phyloP scores from a whole-genome alignment of 53 echinoderm and acorn worm species.

The Zoroaster sp. region DNA sequence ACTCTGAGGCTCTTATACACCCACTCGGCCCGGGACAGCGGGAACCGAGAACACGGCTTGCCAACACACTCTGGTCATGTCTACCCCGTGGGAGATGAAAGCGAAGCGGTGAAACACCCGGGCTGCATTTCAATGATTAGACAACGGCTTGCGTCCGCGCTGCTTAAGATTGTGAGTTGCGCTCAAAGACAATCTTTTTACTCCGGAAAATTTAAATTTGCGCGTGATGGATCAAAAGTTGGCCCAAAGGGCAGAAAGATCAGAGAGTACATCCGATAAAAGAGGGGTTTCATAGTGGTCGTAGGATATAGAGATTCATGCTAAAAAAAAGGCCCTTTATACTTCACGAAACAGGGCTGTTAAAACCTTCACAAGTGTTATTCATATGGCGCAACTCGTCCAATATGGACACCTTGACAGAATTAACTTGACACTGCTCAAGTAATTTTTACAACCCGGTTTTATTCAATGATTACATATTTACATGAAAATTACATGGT shows the following conservation, averaged over 20 bases:
- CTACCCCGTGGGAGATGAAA: slow-evolving; percentile 39
- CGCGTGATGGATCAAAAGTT: neutral
- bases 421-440: too few species aligned
- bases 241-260: neutral
- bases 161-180: neutral
- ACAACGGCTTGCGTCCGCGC: neutral
- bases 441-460: too few species aligned
- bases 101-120: neutral
- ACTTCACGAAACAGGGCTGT: too few species aligned
- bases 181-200: neutral
- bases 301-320: neutral
- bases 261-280: neutral
- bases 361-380: too few species aligned
- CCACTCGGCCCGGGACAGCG: neutral
- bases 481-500: too few species aligned
- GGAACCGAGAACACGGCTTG: neutral
- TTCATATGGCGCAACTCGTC: too few species aligned
- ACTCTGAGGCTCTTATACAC: neutral
- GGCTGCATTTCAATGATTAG: neutral
- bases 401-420: too few species aligned
- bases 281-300: neutral
- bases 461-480: too few species aligned
- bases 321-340: too few species aligned
- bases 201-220: neutral
- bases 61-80: neutral